These are phyloP conservation scores for Cephus cinctus DNA, from an alignment of 1,140 invertebrate genomes.

Conservation along the genomic window DNA sequence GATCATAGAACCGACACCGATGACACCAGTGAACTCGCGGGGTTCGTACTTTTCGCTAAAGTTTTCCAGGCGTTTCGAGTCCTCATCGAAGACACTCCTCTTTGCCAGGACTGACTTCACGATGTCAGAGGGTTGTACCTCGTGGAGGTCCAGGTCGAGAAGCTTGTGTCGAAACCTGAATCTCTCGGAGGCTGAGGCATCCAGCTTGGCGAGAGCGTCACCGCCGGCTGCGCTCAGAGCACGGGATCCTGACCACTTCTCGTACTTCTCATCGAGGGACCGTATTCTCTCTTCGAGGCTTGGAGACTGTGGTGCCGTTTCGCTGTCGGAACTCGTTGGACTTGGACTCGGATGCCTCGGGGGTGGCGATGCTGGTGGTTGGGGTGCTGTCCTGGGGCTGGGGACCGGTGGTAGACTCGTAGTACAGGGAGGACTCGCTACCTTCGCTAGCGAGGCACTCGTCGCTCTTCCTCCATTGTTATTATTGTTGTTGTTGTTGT, in stretches of 20 bases:
- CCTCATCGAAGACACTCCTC: conserved; percentile 93
- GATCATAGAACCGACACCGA: conserved; percentile 41
- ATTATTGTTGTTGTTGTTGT: conserved; percentile 35
- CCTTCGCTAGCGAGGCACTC: conserved; percentile 34
- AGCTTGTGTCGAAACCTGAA: conserved; percentile 67
- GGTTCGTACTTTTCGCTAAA: conserved; percentile 84
- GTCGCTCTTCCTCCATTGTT: conserved; percentile 33
- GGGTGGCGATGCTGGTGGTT: conserved; percentile 62
- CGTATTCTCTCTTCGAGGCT: conserved; percentile 86
- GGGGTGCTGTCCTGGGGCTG: conserved; percentile 51
- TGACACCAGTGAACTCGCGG: conserved; percentile 59
- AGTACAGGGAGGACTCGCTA: conserved; percentile 41
- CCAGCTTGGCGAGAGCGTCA: conserved; percentile 60
- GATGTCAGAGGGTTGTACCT: conserved; percentile 89
- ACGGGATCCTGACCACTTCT: conserved; percentile 79
- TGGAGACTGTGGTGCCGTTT: conserved; percentile 60
- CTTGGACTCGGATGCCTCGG: conserved; percentile 61
- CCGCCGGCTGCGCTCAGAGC: conserved; percentile 60
- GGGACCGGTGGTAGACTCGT: conserved; percentile 35
- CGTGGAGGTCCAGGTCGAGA: conserved; percentile 71
- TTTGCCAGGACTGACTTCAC: conserved; percentile 89
- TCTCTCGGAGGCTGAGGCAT: conserved; percentile 55
- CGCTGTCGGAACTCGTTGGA: conserved; percentile 60
- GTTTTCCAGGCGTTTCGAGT: conserved; percentile 89
- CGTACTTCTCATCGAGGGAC: conserved; percentile 88